These are phyloP conservation scores for Protaetia brevitarsis DNA, from an alignment of 1,140 invertebrate species.

Conservation along the genomic window DNA sequence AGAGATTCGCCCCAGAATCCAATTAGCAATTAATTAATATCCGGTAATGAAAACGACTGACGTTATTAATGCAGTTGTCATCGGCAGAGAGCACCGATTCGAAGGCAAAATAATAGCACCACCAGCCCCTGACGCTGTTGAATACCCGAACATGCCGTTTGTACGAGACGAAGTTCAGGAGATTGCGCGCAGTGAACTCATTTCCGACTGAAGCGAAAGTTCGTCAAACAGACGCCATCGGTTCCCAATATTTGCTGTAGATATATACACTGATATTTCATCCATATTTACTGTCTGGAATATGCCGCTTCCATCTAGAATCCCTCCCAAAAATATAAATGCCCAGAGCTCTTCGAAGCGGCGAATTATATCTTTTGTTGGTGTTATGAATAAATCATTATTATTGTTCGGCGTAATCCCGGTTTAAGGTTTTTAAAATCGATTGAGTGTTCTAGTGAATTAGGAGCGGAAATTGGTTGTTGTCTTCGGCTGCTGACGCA, in stretches of 20 bases:
- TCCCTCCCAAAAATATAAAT: background rate
- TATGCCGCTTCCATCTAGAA: background rate
- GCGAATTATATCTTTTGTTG: too few relatives aligned
- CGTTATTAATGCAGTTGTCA: slow-evolving; percentile 18
- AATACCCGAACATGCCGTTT: background rate
- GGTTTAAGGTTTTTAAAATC: too few relatives aligned
- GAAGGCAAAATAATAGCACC: background rate
- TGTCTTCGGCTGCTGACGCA: background rate
- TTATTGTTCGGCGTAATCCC: background rate
- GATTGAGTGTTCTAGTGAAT: background rate
- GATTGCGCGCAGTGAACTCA: slow-evolving; percentile 4
- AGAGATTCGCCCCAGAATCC: background rate
- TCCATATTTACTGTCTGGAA: background rate
- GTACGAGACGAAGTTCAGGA: background rate
- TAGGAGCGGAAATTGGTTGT: background rate
- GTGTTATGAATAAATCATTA: slow-evolving; percentile 3
- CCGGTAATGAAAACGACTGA: slow-evolving; percentile 13
- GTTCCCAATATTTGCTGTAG: background rate
- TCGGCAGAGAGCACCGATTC: background rate
- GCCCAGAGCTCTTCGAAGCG: background rate
- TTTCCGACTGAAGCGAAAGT: slow-evolving; percentile 1
- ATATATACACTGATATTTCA: background rate
- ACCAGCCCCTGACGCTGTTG: background rate
- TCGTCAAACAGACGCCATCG: background rate
- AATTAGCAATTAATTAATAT: slow-evolving; percentile 19